phyloP scores from a whole-genome alignment of 2,113 vertebrate species.

The Bubalus kerabau region DNA sequence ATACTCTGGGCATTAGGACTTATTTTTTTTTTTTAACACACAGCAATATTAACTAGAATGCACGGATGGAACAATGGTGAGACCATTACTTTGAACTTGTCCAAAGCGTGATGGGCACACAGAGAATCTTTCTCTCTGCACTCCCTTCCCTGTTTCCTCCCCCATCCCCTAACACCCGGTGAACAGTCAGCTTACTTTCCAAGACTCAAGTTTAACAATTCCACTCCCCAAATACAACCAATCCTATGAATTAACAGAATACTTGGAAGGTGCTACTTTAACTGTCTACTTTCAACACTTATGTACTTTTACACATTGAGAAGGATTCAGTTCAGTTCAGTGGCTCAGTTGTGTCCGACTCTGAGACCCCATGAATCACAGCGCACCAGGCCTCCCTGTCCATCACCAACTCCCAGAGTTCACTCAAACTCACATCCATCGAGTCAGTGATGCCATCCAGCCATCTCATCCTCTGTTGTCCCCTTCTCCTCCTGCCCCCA shows the following conservation, averaged over 20 bases:
- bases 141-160: background rate
- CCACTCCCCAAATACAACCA: background rate
- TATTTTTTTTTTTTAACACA: background rate
- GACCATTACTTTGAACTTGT: background rate
- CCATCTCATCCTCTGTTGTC: too few relatives aligned
- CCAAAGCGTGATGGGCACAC: background rate
- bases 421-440: accelerated
- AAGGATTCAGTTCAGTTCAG: background rate
- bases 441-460: accelerated
- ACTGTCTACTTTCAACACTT: background rate
- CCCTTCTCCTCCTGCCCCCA: too few relatives aligned
- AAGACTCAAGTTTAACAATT: background rate
- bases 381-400: too few relatives aligned
- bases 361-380: too few relatives aligned
- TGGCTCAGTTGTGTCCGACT: too few relatives aligned
- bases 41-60: background rate
- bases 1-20: background rate
- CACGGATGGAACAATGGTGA: background rate
- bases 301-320: background rate
- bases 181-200: background rate
- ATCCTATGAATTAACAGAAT: background rate
- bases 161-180: accelerated
- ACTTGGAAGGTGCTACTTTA: background rate
- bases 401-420: too few relatives aligned
- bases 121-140: background rate